These are phyloP conservation scores for Ceratothoa steindachneri DNA, from an alignment of 2,888 invertebrate species.

Conservation along the genomic window DNA sequence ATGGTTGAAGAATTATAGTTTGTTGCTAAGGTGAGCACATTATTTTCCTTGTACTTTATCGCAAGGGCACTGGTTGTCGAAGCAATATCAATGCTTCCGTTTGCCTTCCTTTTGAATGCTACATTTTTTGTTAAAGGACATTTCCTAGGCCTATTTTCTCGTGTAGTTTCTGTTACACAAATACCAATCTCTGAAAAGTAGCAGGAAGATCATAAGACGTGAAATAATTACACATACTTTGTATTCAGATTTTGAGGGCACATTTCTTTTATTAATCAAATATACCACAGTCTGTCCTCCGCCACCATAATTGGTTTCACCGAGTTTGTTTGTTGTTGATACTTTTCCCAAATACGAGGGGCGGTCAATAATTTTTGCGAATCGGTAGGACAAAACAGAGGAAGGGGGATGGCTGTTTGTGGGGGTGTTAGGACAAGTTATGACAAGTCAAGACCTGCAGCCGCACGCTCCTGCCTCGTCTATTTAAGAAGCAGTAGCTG, in stretches of 20 bases:
- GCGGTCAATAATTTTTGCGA: too few species aligned
- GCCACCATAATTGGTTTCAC: too few species aligned
- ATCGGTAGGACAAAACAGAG: too few species aligned
- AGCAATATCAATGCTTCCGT: background rate
- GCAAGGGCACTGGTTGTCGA: background rate
- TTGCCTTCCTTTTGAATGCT: background rate
- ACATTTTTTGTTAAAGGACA: conserved; percentile 1
- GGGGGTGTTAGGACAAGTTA: too few species aligned
- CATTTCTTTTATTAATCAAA: background rate
- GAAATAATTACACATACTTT: background rate
- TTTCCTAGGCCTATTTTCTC: conserved; percentile 2
- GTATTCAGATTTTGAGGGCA: conserved; percentile 3
- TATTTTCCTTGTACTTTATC: background rate
- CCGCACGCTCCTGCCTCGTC: too few species aligned
- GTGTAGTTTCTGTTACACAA: conserved; percentile 1
- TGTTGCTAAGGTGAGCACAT: background rate
- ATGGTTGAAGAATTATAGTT: background rate
- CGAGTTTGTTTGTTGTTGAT: too few species aligned
- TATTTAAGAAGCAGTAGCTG: too few species aligned
- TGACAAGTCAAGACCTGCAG: too few species aligned
- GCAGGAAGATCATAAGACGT: background rate
- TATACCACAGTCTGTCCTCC: background rate
- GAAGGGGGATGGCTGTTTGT: too few species aligned
- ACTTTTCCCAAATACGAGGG: too few species aligned
- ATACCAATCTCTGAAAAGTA: background rate